These are phyloP conservation scores for Microctonus hyperodae DNA, from an alignment of 2,888 invertebrate species.

Conservation along the genomic window DNA sequence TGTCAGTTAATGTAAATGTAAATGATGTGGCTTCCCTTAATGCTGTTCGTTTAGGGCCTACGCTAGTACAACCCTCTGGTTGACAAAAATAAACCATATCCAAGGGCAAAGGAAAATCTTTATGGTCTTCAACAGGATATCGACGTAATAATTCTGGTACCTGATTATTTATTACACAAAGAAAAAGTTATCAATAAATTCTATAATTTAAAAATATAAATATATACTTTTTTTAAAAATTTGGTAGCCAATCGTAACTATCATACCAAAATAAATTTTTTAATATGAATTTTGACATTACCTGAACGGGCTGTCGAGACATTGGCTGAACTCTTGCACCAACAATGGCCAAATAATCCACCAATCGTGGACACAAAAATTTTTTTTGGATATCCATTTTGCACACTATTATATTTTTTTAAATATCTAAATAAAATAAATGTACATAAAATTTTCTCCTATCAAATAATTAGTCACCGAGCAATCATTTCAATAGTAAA, in stretches of 20 bases:
- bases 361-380: conserved; percentile 83
- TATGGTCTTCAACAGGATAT: conserved; percentile 95
- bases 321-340: conserved; percentile 83
- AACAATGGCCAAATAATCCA: conserved; percentile 97
- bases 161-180: conserved; percentile 62
- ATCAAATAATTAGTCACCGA: neutral
- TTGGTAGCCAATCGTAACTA: too few relatives aligned
- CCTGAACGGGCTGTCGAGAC: conserved; percentile 81
- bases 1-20: conserved; percentile 97
- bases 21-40: conserved; percentile 93
- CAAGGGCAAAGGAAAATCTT: conserved; percentile 95
- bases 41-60: conserved; percentile 85
- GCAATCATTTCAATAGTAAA: neutral
- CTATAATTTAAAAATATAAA: too few relatives aligned
- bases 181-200: neutral
- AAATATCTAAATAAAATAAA: neutral
- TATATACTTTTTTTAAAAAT: too few relatives aligned
- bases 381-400: conserved; percentile 75
- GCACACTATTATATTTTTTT: neutral
- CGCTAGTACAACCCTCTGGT: conserved; percentile 96
- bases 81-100: conserved; percentile 99
- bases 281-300: conserved; percentile 55
- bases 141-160: conserved; percentile 92
- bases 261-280: too few relatives aligned
- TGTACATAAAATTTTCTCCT: neutral